Percentiles rank a stretch among this genome's conserved stretches.
These are phyloP conservation scores for Leptinotarsa texana DNA, from an alignment of 1,140 invertebrate genomes.

Conservation along the genomic window DNA sequence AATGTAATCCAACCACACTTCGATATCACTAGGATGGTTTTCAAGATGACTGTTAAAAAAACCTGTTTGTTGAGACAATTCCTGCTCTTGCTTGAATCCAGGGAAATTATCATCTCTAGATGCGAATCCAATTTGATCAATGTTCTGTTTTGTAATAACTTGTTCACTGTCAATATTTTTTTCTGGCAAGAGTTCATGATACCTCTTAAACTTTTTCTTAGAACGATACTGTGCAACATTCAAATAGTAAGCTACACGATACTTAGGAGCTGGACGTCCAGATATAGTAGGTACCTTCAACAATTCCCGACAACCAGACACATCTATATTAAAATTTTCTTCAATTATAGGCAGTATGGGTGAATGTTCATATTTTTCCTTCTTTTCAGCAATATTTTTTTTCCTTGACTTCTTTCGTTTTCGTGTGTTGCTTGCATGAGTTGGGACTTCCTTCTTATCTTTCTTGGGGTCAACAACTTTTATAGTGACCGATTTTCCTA, in stretches of 20 bases:
- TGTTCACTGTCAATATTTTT: constrained; percentile 49
- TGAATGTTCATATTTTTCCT: not conserved
- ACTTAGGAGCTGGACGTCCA: constrained; percentile 57
- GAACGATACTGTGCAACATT: constrained; percentile 37
- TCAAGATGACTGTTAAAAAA: constrained; percentile 59
- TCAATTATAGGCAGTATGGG: constrained; percentile 40
- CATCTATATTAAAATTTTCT: constrained; percentile 62
- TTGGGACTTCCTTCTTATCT: constrained; percentile 20
- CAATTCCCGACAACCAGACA: constrained; percentile 55
- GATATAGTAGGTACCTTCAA: constrained; percentile 57
- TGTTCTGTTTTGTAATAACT: constrained; percentile 41
- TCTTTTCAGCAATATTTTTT: constrained; percentile 19
- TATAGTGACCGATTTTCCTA: not conserved
- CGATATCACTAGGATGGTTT: constrained; percentile 59
- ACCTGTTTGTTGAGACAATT: constrained; percentile 57
- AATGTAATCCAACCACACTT: constrained; percentile 63
- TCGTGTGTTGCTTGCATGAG: not conserved
- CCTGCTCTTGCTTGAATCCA: constrained; percentile 54
- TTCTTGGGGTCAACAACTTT: not conserved
- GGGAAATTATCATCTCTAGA: constrained; percentile 42
- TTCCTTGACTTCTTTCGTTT: constrained; percentile 25
- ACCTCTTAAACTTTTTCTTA: constrained; percentile 50
- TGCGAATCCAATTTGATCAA: constrained; percentile 35
- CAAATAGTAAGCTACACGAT: constrained; percentile 49
- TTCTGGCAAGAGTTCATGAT: constrained; percentile 45